Evolutionary conservation across 2,888 invertebrate species (phyloP).

Genomic region (Temnothorax ravouxi): DNA sequence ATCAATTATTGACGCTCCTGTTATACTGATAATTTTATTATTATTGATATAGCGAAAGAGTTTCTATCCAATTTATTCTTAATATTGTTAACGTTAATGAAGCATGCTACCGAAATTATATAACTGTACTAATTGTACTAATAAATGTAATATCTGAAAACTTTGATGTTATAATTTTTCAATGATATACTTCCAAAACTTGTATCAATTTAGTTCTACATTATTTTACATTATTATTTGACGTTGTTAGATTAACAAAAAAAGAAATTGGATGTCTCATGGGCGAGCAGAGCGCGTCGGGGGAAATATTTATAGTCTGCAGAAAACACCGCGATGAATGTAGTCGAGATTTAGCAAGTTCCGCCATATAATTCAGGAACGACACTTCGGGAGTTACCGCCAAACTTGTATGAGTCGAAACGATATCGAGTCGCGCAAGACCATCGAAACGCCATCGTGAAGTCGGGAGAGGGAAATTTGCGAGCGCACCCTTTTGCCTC

Average conservation of each 20-base stretch:
- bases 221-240: background rate
- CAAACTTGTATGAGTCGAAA: conserved; percentile 24
- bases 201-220: background rate
- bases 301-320: conserved; percentile 30
- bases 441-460: conserved; percentile 33
- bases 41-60: background rate
- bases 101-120: background rate
- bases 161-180: conserved; percentile 1
- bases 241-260: background rate
- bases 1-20: background rate
- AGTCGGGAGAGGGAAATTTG: conserved; percentile 24
- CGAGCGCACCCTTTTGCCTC: background rate
- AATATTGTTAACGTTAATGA: conserved; percentile 9
- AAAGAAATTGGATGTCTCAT: background rate
- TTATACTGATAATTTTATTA: background rate
- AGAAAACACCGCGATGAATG: conserved; percentile 48
- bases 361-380: conserved; percentile 30
- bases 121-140: background rate
- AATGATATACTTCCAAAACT: background rate
- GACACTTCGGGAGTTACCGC: conserved; percentile 32
- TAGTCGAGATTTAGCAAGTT: conserved; percentile 30
- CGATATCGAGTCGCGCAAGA: conserved; percentile 35
- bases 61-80: background rate
- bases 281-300: background rate
- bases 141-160: conserved; percentile 12